These are phyloP conservation scores for Sorex fumeus DNA, from an alignment of 2,113 vertebrate species.

Conservation along the genomic window DNA sequence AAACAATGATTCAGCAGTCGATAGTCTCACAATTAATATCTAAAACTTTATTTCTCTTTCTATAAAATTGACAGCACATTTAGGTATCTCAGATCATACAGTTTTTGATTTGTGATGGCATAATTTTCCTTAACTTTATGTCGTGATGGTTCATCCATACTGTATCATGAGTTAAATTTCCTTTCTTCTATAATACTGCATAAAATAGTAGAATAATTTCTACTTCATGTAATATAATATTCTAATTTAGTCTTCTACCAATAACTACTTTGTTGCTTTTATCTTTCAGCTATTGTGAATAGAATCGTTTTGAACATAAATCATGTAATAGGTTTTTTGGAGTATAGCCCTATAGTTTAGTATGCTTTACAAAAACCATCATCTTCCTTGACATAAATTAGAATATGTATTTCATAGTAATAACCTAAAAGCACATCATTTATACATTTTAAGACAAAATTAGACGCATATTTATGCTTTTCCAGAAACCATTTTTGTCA, in stretches of 20 bases:
- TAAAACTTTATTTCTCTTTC: background rate
- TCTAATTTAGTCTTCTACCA: background rate
- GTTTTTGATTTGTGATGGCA: background rate
- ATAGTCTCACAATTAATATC: background rate
- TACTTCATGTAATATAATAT: background rate
- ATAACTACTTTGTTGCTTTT: background rate
- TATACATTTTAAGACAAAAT: too few relatives aligned
- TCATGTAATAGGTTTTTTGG: background rate
- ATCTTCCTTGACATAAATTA: background rate
- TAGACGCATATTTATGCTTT: background rate
- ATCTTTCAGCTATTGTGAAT: constrained; percentile 28
- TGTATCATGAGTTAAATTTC: constrained; percentile 18
- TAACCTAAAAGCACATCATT: too few relatives aligned
- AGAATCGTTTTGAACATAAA: background rate
- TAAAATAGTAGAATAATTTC: constrained; percentile 1
- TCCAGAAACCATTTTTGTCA: constrained; percentile 16
- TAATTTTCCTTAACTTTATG: background rate
- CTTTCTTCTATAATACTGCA: background rate
- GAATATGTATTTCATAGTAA: background rate
- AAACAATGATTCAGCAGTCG: too few relatives aligned
- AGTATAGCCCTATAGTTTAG: background rate
- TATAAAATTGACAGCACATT: background rate
- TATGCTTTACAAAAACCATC: background rate
- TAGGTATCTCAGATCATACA: background rate
- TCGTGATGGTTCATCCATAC: background rate